Evolutionary conservation across 2,797 vertebrate species (phyloP).

Genomic region (Mus spretus): DNA sequence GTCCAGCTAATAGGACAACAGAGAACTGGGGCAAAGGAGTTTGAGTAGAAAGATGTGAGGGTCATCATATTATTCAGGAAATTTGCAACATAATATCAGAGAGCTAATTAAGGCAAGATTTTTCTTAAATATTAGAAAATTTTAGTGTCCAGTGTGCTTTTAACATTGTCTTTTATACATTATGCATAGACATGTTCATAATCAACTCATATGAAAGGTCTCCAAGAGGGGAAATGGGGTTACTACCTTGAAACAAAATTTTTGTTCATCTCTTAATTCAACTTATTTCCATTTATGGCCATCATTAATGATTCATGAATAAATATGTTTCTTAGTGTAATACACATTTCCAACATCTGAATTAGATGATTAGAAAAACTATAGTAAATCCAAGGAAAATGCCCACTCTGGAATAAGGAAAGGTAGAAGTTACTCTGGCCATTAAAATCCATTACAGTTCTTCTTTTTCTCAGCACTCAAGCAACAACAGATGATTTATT

Average conservation of each 20-base stretch:
- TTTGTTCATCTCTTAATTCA: not conserved
- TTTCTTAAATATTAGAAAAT: conserved; percentile 74
- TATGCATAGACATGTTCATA: conserved; percentile 42
- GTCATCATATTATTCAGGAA: conserved; percentile 35
- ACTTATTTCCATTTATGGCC: conserved; percentile 15
- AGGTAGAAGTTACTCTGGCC: not conserved
- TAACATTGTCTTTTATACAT: conserved; percentile 68
- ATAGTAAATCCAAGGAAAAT: conserved; percentile 26
- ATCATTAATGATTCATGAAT: conserved; percentile 59
- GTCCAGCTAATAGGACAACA: conserved; percentile 67
- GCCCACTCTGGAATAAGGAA: not conserved
- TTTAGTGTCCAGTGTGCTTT: conserved; percentile 66
- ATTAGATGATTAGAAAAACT: conserved; percentile 17
- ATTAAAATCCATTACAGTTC: conserved; percentile 24
- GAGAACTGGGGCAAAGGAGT: not conserved
- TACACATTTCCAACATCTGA: not conserved
- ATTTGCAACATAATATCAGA: conserved; percentile 65
- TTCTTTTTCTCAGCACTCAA: not conserved
- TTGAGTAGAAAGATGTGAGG: conserved; percentile 7
- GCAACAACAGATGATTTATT: not conserved
- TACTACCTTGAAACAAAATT: conserved; percentile 62
- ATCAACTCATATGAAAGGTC: conserved; percentile 68
- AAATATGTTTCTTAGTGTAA: conserved; percentile 33
- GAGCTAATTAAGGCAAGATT: conserved; percentile 79
- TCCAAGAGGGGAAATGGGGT: conserved; percentile 39